Evolutionary conservation across 2,888 invertebrate species (phyloP).

Genomic region (Coenonympha arcania): DNA sequence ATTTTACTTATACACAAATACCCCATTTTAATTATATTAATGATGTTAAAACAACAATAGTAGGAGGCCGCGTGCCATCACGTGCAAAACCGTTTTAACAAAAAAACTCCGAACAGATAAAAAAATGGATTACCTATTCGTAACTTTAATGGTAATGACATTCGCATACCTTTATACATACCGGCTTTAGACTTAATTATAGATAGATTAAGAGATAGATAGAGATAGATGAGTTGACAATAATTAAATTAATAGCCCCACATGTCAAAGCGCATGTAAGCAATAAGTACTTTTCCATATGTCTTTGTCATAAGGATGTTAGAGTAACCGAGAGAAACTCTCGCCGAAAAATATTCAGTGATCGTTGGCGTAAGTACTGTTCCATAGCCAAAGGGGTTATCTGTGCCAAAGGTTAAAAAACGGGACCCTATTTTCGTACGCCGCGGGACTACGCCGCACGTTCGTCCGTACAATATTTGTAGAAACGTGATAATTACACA

Average conservation of each 20-base stretch:
- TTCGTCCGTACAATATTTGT: too few relatives aligned
- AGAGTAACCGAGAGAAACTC: too few relatives aligned
- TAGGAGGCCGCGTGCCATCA: not conserved
- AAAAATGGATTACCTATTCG: not conserved
- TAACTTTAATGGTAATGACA: conserved; percentile 4
- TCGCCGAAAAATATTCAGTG: too few relatives aligned
- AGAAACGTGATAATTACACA: too few relatives aligned
- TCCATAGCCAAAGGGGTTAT: too few relatives aligned
- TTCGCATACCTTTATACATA: not conserved
- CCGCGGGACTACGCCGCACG: too few relatives aligned
- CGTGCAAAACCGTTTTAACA: not conserved
- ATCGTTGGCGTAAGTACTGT: too few relatives aligned
- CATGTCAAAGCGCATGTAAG: not conserved
- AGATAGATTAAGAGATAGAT: not conserved
- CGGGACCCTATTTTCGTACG: too few relatives aligned
- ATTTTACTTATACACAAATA: not conserved
- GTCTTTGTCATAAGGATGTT: too few relatives aligned
- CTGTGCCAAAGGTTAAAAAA: too few relatives aligned
- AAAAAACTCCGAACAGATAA: not conserved
- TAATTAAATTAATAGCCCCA: not conserved
- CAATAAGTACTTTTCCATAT: not conserved
- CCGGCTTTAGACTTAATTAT: not conserved
- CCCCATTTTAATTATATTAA: not conserved
- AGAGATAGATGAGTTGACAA: not conserved
- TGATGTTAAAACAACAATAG: not conserved